These are phyloP conservation scores for Xestia ashworthii DNA, from an alignment of 2,888 invertebrate genomes.

Conservation along the genomic window DNA sequence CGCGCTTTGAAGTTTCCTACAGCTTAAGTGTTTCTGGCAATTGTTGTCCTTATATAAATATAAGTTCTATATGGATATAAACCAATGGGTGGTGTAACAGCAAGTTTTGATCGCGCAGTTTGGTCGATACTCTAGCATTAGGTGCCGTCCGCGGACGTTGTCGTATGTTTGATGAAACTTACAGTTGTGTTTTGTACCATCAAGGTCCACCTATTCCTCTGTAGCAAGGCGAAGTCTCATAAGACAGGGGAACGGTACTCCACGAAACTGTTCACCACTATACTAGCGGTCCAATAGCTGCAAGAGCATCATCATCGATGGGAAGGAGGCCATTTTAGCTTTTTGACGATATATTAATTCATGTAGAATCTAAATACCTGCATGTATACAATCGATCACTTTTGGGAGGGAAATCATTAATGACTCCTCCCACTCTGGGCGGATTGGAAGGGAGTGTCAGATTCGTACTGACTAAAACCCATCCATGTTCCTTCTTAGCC, in stretches of 20 bases:
- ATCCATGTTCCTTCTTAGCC: too few species aligned
- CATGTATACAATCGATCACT: too few species aligned
- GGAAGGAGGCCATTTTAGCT: too few species aligned
- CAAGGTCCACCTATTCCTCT: neutral
- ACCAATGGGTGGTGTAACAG: neutral
- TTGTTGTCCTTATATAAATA: constrained; percentile 36
- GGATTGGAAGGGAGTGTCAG: too few species aligned
- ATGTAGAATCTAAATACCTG: too few species aligned
- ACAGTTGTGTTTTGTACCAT: neutral
- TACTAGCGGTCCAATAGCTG: neutral
- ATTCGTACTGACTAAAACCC: too few species aligned
- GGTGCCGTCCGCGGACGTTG: neutral
- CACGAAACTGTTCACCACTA: neutral
- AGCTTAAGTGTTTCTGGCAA: constrained; percentile 45
- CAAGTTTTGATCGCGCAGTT: neutral
- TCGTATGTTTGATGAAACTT: neutral
- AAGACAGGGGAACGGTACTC: neutral
- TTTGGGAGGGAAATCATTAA: too few species aligned
- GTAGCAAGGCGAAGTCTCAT: neutral
- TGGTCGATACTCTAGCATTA: neutral
- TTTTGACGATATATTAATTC: too few species aligned
- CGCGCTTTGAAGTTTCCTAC: constrained; percentile 52
- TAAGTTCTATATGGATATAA: constrained; percentile 19
- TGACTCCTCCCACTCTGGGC: too few species aligned
- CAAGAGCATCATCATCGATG: too few species aligned